Evolutionary conservation across 1,140 invertebrate species (phyloP), one percentile per base, ranked within the genome.

Genomic region (Drosophila lacteicornis): DNA sequence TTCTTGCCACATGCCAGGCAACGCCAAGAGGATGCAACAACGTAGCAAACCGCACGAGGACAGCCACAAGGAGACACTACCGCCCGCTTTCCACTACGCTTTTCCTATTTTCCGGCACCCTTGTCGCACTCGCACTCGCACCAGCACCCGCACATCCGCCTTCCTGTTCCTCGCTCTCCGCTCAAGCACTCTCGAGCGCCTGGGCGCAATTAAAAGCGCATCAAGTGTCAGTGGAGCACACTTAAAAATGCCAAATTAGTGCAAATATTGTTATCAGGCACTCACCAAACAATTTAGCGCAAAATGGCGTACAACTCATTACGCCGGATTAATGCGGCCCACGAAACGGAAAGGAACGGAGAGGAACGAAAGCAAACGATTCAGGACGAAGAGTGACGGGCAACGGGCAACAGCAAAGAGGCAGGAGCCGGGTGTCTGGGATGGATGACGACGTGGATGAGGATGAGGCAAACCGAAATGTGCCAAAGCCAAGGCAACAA

Each of bases 201-300:
- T 70, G 86, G 69, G 86, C 79, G 91, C 91, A 92, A 92, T 92
- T 92, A 92, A 92, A 92, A 92, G 91, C 81, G 91, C 91, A 92
- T 92, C 91, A 92, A 92, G 91, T 92, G 91, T 92, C 91, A 85
- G 91, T 92, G 79, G 77, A 92, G 91, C 79, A 91, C 91, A 90
- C 88, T 91, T 91, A 91, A 92, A 92, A 92, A 91, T 91, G 87
- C 91, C 91, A 92, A 92, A 92, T 92, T 92, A 92, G 91, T 92
- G 88, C 91, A 92, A 92, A 92, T 85, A 92, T 92, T 92, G 91
- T 92, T 92, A 92, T 92, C 91, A 92, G 90, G 87, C 91, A 92
- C 91, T 92, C 90, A 75, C 85, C 90, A 92, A 91, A 92, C 91
- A 92, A 92, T 92, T 92, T 88, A 85, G 83, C 87, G 79, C 81